Base-by-base conservation (phyloP, 2,888 invertebrate species). In the Sympetrum striolatum region DNA sequence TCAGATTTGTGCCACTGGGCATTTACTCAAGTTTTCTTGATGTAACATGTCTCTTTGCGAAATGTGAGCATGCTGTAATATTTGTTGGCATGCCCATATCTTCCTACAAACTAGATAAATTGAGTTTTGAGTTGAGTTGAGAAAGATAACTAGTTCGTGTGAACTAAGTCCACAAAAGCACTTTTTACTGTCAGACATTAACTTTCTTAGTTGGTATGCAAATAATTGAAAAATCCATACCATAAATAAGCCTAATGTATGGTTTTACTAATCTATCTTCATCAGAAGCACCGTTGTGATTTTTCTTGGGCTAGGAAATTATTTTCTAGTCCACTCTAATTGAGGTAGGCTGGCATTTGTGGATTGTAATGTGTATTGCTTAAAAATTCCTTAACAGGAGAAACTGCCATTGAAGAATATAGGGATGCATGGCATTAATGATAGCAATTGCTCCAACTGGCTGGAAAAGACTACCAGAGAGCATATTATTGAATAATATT, bases 201-300 rank as follows among this genome's bases (percentile, higher is more conserved):
- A 64, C 14, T 86, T 60, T 37, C 53, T 60, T 86, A 86, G 86
- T 37, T n/a, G 12, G 35, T 35, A 64, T 86, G 60, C 37, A 39
- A 64, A 48, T 86, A 60, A 86, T 39, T 86, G 60, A 64, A 60
- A 37, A 60, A 86, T n/a, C 60, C 58, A 86, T 64, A 86, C 86
- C 58, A 64, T 60, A 86, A 86, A 86, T 58, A 60, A 82, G 86
- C 86, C 86, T 86, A 64, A 86, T 22, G 37, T 86, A 86, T 86
- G 86, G 86, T 86, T 86, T 64, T 35, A 86, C 53, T 86, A n/a
- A 60, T 86, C 15, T 60, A 64, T 58, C 60, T 86, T 86, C 14
- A 86, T 86, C 37, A 64, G 31, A 86, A 86, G 86, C 86, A 86
- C 86, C 39, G 64, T 86, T 86, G 86, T 86, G 60, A 86, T 86